Evolutionary conservation across 2,113 vertebrate genomes (phyloP), one percentile per base, ranked within the genome.

Genomic region (Phyllostomus hastatus): DNA sequence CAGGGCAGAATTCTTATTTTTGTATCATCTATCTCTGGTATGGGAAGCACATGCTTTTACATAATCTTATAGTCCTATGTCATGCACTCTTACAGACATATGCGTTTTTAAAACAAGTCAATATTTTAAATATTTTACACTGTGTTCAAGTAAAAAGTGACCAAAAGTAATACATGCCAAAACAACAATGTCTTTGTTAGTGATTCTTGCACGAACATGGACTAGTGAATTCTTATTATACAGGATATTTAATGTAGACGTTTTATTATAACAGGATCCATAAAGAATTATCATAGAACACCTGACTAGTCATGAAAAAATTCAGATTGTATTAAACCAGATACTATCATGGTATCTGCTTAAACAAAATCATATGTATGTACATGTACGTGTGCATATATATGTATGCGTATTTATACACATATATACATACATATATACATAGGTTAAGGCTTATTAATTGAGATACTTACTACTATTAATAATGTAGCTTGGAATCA

Each of bases 391-490:
- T 70, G 3, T 73, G 4, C 22, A 19, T 7, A 20, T 15, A 52
- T 64, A 31, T 31, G 33, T 54, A n/a, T 52, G 52, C 24, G 4
- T 33, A 10, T 17, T 50, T 9, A 35, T 41, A 41, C 16, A 22
- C 11, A 52, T 2, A 81, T 2, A 59, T 4, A 87, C 20, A 96
- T 8, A 69, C 5, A 95, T 19, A 69, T 4, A 95, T 10, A 86
- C 59, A 88, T 78, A 95, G 88, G 73, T 92, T 95, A 50, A 97
- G 48, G 48, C 22, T 84, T 82, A 94, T 90, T 95, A 98, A 95
- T 92, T 14, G 54, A 97, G 96, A 98, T 99, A 99, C 99, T 99
- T 99, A 99, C 99, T 99, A 99, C 99, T 98, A 98, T 99, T 99
- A 98, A 99, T 98, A 98, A 99, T 99, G 99, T 99, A 98, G 98